phyloP scores from a whole-genome alignment of 2,113 vertebrate species.

The Zosterops borbonicus region DNA sequence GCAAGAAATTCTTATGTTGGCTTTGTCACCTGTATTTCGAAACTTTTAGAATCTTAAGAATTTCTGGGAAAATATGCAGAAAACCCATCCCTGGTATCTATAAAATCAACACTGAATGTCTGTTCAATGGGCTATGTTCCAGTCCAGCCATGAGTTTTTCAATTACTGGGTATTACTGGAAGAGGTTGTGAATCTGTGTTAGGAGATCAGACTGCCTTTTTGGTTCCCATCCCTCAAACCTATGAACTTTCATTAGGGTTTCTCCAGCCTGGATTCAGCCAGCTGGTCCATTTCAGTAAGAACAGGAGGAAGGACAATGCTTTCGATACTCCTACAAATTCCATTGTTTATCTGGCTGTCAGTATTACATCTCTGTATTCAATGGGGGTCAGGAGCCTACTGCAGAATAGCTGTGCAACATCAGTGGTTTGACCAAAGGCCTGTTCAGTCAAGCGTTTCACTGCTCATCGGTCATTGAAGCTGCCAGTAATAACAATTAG shows the following conservation, averaged over 20 bases:
- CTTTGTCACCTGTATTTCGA: not conserved
- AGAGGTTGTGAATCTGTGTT: not conserved
- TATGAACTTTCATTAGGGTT: not conserved
- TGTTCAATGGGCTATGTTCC: not conserved
- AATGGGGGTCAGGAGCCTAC: not conserved
- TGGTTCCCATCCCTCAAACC: not conserved
- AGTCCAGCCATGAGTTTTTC: not conserved
- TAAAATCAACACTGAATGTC: not conserved
- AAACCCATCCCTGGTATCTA: not conserved
- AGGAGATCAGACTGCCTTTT: not conserved
- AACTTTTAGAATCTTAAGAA: not conserved
- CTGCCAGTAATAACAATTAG: slow-evolving; percentile 66
- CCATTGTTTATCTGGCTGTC: not conserved
- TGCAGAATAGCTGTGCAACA: not conserved
- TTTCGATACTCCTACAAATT: not conserved
- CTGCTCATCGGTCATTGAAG: slow-evolving; percentile 27
- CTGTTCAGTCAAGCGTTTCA: slow-evolving; percentile 7
- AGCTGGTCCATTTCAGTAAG: not conserved
- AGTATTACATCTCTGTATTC: not conserved
- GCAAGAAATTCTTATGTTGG: not conserved
- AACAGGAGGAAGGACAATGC: not conserved
- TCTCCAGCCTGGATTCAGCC: not conserved
- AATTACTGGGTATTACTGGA: not conserved
- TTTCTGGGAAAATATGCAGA: not conserved
- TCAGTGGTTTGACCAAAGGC: slow-evolving; percentile 1